phyloP scores from a whole-genome alignment of 2,888 invertebrate species.

The Eupeodes latifasciatus region DNA sequence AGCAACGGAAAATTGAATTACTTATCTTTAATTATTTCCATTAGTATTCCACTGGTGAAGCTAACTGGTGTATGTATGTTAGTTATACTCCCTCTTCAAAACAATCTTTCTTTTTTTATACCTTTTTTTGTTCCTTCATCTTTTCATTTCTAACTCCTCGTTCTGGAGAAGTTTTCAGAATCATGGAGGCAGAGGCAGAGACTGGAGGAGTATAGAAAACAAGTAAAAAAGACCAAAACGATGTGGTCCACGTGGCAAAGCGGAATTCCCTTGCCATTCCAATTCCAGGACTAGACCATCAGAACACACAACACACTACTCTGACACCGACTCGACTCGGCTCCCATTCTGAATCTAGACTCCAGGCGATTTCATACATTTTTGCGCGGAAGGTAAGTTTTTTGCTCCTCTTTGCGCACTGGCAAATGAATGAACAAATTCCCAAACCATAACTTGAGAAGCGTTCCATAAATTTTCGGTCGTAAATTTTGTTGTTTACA shows the following conservation, averaged over 20 bases:
- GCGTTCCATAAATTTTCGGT: constrained; percentile 70
- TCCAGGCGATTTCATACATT: constrained; percentile 22
- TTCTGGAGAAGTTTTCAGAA: constrained; percentile 19
- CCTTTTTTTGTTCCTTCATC: background rate
- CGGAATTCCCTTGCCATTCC: constrained; percentile 50
- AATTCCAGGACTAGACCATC: constrained; percentile 10
- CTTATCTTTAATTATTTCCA: constrained; percentile 69
- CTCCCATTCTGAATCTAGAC: background rate
- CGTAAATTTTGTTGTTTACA: constrained; percentile 73
- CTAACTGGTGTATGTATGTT: constrained; percentile 24
- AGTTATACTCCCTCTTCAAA: constrained; percentile 36
- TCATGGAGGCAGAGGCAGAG: background rate
- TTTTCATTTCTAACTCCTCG: constrained; percentile 11
- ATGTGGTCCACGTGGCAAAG: constrained; percentile 42
- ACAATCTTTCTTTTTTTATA: constrained; percentile 23
- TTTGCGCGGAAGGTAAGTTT: constrained; percentile 58
- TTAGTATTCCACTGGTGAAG: constrained; percentile 56
- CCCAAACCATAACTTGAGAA: constrained; percentile 70
- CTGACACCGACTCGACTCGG: background rate
- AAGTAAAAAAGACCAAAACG: constrained; percentile 20
- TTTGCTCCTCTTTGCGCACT: constrained; percentile 22
- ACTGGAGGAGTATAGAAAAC: background rate
- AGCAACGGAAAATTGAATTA: constrained; percentile 65
- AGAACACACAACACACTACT: background rate
- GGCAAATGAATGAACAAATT: constrained; percentile 60